Evolutionary conservation across 2,113 vertebrate species (phyloP).

Genomic region (Pampusana beccarii): DNA sequence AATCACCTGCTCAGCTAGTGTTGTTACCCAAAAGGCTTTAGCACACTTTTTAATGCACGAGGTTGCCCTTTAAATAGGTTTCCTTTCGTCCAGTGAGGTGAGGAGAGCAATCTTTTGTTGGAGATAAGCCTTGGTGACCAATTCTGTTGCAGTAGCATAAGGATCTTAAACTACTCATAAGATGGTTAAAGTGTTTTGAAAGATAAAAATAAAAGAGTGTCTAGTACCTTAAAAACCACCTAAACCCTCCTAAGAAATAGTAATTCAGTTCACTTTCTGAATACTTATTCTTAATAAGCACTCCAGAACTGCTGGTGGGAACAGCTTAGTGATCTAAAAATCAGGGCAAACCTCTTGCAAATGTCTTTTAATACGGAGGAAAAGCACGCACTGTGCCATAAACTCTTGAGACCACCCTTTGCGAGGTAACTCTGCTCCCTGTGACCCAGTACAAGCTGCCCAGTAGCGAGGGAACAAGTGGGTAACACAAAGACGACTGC

Average conservation of each 20-base stretch:
- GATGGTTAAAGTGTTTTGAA: neutral
- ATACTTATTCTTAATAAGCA: neutral
- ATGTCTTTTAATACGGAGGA: neutral
- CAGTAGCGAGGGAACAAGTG: rapidly evolving
- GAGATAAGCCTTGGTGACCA: neutral
- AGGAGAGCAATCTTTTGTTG: neutral
- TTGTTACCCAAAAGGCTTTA: neutral
- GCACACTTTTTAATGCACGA: neutral
- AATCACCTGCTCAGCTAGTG: neutral
- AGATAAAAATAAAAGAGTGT: neutral
- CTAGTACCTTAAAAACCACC: neutral
- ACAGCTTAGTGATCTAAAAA: neutral
- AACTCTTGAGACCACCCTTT: rapidly evolving
- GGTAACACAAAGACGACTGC: rapidly evolving
- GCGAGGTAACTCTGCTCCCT: rapidly evolving
- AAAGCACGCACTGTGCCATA: neutral
- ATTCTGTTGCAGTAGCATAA: neutral
- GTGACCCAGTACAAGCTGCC: neutral
- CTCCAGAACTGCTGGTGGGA: neutral
- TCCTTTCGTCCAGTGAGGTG: neutral
- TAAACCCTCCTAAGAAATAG: neutral
- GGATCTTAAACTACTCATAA: neutral
- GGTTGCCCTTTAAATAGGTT: neutral
- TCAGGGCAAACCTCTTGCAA: neutral
- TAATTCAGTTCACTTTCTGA: neutral